These are phyloP conservation scores for Pyxicephalus adspersus DNA, from an alignment of 2,113 vertebrate genomes.

Conservation along the genomic window DNA sequence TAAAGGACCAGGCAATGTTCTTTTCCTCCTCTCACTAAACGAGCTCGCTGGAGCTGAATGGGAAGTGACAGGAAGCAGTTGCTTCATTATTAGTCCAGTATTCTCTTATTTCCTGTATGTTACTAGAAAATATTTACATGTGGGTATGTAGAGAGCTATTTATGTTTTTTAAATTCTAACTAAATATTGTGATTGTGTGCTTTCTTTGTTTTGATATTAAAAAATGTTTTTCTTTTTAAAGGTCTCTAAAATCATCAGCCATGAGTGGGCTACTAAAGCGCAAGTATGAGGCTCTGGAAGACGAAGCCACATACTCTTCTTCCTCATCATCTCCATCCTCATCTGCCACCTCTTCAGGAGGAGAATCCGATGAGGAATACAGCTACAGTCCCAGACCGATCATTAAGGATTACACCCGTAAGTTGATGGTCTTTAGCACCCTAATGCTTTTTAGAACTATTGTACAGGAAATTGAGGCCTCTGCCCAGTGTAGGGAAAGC, in stretches of 20 bases:
- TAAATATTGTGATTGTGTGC: not conserved
- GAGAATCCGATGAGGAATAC: slow-evolving; percentile 86
- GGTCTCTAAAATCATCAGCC: slow-evolving; percentile 72
- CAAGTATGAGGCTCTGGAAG: slow-evolving; percentile 93
- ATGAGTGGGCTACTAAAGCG: slow-evolving; percentile 93
- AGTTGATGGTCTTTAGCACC: slow-evolving; percentile 66
- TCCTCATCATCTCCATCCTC: slow-evolving; percentile 83
- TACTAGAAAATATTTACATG: not conserved
- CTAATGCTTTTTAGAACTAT: no score
- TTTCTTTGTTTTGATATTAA: not conserved
- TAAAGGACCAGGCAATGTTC: not conserved
- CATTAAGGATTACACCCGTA: slow-evolving; percentile 79
- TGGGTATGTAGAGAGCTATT: no score
- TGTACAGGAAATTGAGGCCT: no score
- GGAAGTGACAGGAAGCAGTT: slow-evolving; percentile 27
- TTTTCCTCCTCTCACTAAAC: not conserved
- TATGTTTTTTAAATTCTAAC: not conserved
- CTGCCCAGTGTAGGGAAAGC: no score
- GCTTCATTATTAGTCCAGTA: slow-evolving; percentile 6
- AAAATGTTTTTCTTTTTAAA: no score
- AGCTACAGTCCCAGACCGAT: slow-evolving; percentile 76
- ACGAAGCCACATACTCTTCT: slow-evolving; percentile 85
- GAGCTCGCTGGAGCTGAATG: not conserved
- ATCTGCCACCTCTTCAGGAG: slow-evolving; percentile 78
- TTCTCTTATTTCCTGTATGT: not conserved